These are phyloP conservation scores for Petroica traversi DNA, from an alignment of 2,113 vertebrate genomes.

Conservation along the genomic window DNA sequence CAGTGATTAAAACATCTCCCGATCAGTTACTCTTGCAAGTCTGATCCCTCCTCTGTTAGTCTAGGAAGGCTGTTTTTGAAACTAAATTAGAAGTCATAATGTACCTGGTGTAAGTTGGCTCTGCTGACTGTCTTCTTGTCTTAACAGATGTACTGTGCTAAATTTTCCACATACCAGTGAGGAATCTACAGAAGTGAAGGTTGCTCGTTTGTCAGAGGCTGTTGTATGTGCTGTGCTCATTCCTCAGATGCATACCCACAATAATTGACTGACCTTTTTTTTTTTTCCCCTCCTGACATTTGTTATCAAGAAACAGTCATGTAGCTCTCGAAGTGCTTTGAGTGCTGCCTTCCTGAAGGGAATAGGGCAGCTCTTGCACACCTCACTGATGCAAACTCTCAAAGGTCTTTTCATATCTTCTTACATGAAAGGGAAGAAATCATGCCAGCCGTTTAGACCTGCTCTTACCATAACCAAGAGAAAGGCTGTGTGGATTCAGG, in stretches of 20 bases:
- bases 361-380: neutral
- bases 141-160: neutral
- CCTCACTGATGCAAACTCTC: neutral
- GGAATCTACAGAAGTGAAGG: neutral
- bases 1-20: neutral
- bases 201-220: neutral
- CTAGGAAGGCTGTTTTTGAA: neutral
- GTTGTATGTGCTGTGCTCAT: fast-evolving
- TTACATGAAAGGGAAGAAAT: neutral
- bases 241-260: neutral
- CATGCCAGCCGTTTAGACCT: neutral
- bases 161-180: neutral
- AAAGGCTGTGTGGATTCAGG: neutral
- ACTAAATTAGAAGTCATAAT: neutral
- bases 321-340: neutral
- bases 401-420: neutral
- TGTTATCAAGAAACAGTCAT: neutral
- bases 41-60: neutral
- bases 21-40: neutral
- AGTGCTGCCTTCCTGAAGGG: neutral
- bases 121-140: neutral
- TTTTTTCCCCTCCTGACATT: neutral
- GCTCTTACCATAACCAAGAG: neutral
- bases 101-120: neutral
- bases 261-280: neutral